These are phyloP conservation scores for Anas platyrhynchos DNA, from an alignment of 2,113 vertebrate genomes.

Conservation along the genomic window DNA sequence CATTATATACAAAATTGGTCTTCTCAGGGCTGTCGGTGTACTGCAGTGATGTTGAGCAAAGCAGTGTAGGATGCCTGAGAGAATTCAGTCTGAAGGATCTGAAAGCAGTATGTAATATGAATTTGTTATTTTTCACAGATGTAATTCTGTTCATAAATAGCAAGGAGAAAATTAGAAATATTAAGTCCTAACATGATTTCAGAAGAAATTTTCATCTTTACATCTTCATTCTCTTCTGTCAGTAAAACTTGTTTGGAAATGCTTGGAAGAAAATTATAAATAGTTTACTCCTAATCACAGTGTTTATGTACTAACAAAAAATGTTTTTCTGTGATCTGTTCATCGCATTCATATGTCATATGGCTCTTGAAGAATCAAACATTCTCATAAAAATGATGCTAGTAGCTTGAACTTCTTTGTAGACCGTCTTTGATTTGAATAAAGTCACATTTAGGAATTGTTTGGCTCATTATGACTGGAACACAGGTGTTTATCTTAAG, in stretches of 20 bases:
- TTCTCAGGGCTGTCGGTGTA: not conserved
- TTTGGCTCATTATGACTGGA: not conserved
- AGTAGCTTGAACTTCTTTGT: not conserved
- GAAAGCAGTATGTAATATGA: not conserved
- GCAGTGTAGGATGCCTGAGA: not conserved
- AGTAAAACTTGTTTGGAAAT: not conserved
- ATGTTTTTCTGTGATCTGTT: not conserved
- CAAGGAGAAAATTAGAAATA: not conserved
- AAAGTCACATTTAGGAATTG: not conserved
- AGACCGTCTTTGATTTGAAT: not conserved
- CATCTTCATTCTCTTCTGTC: not conserved
- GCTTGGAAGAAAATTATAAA: not conserved
- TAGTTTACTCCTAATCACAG: not conserved
- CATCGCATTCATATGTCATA: not conserved
- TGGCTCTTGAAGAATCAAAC: not conserved
- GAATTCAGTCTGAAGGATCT: not conserved
- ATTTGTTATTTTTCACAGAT: not conserved
- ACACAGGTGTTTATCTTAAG: not conserved
- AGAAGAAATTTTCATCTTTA: not conserved
- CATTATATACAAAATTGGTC: not conserved
- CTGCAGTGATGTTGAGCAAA: not conserved
- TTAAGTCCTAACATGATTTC: not conserved
- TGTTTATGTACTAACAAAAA: not conserved
- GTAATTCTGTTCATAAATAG: not conserved
- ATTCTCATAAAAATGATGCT: not conserved